phyloP scores from a whole-genome alignment of 1,140 invertebrate species.

The Drosophila neocordata region DNA sequence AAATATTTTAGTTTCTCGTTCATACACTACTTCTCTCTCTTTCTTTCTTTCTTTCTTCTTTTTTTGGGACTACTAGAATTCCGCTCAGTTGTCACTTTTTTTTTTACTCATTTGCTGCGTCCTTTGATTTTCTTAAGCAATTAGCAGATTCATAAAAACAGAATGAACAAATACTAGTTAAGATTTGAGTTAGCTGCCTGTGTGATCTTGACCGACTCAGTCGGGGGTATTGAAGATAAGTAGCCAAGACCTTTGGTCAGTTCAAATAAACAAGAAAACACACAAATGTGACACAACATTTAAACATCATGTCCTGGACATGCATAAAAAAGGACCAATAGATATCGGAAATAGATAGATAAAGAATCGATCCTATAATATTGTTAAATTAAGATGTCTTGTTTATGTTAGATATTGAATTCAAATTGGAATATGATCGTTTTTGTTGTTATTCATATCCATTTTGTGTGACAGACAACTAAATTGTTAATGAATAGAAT shows the following conservation, averaged over 20 bases:
- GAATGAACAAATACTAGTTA: constrained; percentile 47
- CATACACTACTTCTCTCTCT: too few species aligned
- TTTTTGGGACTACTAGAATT: neutral
- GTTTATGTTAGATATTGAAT: too few species aligned
- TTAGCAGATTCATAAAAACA: constrained; percentile 68
- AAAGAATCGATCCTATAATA: too few species aligned
- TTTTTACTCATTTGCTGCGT: neutral
- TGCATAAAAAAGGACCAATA: constrained; percentile 6
- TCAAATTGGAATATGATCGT: constrained; percentile 2
- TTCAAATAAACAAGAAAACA: constrained; percentile 28
- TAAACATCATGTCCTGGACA: neutral
- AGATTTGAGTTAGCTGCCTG: constrained; percentile 10
- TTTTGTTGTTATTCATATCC: neutral
- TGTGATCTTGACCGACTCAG: constrained; percentile 54
- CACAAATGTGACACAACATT: constrained; percentile 39
- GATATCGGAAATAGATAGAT: too few species aligned
- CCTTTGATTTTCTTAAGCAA: constrained; percentile 21
- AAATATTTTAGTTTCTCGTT: too few species aligned
- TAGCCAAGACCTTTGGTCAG: constrained; percentile 29
- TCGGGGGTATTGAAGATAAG: constrained; percentile 37
- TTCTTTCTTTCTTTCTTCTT: neutral
- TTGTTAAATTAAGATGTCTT: too few species aligned
- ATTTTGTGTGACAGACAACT: constrained; percentile 22
- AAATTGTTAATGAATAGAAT: constrained; percentile 12
- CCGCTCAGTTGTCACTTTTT: neutral